A percentile compares a stretch with the other conserved stretches of the same genome.
phyloP scores from a whole-genome alignment of 2,888 invertebrate genomes.

The Dynastes maya region DNA sequence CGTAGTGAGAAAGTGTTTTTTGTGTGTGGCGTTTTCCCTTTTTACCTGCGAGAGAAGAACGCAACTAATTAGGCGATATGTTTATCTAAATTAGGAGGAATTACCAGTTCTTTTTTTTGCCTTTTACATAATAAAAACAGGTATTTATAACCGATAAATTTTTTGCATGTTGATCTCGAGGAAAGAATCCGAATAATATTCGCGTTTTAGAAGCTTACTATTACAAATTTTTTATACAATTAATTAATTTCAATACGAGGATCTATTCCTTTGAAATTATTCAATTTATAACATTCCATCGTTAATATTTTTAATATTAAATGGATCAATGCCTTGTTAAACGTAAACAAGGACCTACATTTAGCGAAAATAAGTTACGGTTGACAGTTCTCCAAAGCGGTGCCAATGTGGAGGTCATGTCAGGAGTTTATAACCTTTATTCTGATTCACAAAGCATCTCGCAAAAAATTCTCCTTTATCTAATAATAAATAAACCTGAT shows the following conservation, averaged over 20 bases:
- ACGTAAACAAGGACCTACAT: slow-evolving; percentile 32
- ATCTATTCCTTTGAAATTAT: no score
- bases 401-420: slow-evolving; percentile 11
- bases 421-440: slow-evolving; percentile 26
- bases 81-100: slow-evolving; percentile 28
- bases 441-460: not conserved
- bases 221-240: no score
- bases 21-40: slow-evolving; percentile 25
- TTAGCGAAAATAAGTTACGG: slow-evolving; percentile 15
- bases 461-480: not conserved
- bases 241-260: no score
- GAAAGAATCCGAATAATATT: not conserved
- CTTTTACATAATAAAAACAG: slow-evolving; percentile 1
- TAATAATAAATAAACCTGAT: slow-evolving; percentile 9
- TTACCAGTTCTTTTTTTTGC: slow-evolving; percentile 1
- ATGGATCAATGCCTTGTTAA: slow-evolving; percentile 17
- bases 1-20: slow-evolving; percentile 24
- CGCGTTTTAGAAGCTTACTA: no score
- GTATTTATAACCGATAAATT: slow-evolving; percentile 5
- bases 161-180: not conserved
- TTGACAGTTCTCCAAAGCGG: not conserved
- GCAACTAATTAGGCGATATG: not conserved
- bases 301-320: not conserved
- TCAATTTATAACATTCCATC: no score
- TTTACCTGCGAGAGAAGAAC: slow-evolving; percentile 1